Evolutionary conservation across 2,888 invertebrate genomes (phyloP), one percentile per base, ranked within the genome.

Genomic region (Calameuta filiformis): DNA sequence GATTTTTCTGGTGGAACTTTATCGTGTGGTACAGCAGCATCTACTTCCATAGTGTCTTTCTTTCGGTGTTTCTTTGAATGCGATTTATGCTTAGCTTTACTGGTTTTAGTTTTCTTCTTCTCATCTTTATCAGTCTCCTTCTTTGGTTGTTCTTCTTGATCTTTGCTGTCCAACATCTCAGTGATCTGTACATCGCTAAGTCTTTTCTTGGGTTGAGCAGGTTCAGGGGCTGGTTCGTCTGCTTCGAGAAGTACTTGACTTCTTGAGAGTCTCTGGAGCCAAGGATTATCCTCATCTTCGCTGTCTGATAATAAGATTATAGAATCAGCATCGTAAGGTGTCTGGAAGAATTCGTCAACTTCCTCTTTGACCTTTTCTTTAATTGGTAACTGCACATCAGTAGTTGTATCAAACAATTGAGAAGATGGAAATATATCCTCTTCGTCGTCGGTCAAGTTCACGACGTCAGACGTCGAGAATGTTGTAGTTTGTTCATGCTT

Each of bases 361-460:
- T 84, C 84, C 12, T 84, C 83, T 40, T 84, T 84, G 35, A 85
- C 79, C 33, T 83, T 82, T n/a, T 80, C 73, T 35, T 85, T 85
- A 68, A 85, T 74, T 0, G 80, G 80, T 11, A 68, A 35, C 33
- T 81, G 76, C 33, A 75, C 76, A 12, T 84, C 83, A 11, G 85
- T 87, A 79, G 84, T 90, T 90, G 69, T 85, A 92, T 80, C 93
- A 92, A 94, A 93, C 3, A 94, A 92, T 69, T 94, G 92, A 73
- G 94, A 92, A 73, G 92, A 86, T 31, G 92, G 91, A 91, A 94
- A 93, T 77, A 93, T 90, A 76, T 93, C 92, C 83, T 93, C 93
- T 87, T 93, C 93, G 75, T 93, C 93, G 87, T 93, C 93, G 75
- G 94, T 94, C 82, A 94, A 89, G 33, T 93, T 93, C 81, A 94